Conservation (phyloP, 2,888 invertebrate species). For the Agrotis exclamationis region DNA sequence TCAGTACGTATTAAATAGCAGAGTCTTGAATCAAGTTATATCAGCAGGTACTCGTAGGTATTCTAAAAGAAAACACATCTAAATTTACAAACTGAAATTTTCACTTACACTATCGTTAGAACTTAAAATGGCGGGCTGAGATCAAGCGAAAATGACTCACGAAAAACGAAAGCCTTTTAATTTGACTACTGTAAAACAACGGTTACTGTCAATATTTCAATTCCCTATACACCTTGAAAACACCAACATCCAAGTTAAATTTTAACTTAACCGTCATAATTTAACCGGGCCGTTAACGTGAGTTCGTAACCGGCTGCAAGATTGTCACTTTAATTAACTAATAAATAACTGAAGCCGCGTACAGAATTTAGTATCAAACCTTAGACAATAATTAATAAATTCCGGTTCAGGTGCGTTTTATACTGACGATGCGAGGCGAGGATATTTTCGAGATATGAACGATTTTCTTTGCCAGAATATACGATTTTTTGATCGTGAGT, state of each 20-base stretch:
- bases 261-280: slow-evolving; percentile 58
- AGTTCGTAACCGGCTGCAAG: slow-evolving; percentile 56
- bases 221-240: slow-evolving; percentile 17
- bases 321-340: slow-evolving; percentile 63
- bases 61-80: too few relatives aligned
- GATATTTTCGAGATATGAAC: slow-evolving; percentile 1
- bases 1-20: too few relatives aligned
- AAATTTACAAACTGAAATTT: too few relatives aligned
- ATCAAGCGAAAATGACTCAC: neutral
- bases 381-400: slow-evolving; percentile 56
- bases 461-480: too few relatives aligned
- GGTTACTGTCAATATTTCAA: slow-evolving; percentile 30
- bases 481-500: too few relatives aligned
- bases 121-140: too few relatives aligned
- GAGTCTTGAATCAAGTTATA: too few relatives aligned
- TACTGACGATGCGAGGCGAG: slow-evolving; percentile 18
- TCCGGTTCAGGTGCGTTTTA: slow-evolving; percentile 13
- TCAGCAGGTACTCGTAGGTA: too few relatives aligned
- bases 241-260: slow-evolving; percentile 41
- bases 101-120: too few relatives aligned
- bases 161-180: neutral
- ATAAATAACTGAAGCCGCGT: slow-evolving; percentile 56
- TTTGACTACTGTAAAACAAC: slow-evolving; percentile 3
- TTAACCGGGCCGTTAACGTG: slow-evolving; percentile 54
- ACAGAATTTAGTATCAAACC: slow-evolving; percentile 52